Conservation (phyloP, 1,140 invertebrate species). For the Drosophila virilis region DNA sequence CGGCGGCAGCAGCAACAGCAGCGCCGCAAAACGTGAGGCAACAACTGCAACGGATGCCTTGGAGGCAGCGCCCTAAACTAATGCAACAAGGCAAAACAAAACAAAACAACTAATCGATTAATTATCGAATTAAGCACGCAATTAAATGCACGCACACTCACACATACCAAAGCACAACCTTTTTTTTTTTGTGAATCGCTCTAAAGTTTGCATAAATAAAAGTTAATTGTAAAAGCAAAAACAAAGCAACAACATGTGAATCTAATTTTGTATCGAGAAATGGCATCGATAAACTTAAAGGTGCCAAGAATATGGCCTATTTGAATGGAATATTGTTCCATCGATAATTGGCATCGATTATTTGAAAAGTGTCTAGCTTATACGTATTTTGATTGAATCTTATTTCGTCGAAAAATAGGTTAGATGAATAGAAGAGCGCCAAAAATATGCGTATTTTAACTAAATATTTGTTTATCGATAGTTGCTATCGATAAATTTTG, state of each 20-base stretch:
- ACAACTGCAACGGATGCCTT: conserved; percentile 1
- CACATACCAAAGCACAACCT: conserved; percentile 1
- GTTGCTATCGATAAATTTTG: no score
- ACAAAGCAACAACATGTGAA: conserved; percentile 18
- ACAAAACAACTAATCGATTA: conserved; percentile 8
- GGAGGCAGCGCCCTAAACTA: conserved; percentile 35
- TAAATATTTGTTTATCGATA: no score
- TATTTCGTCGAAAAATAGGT: no score
- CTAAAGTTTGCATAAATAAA: conserved; percentile 26
- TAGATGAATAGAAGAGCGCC: no score
- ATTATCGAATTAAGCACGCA: conserved; percentile 44
- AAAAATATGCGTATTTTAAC: no score
- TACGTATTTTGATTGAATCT: no score
- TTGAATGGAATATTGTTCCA: not conserved
- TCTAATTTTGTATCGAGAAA: conserved; percentile 4
- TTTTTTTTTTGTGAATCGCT: conserved; percentile 33
- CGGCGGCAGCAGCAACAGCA: conserved; percentile 29
- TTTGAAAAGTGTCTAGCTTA: no score
- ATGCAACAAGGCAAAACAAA: not conserved
- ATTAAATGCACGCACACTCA: conserved; percentile 15
- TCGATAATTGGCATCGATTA: not conserved
- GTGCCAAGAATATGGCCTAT: not conserved
- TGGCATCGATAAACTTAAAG: not conserved
- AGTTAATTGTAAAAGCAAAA: conserved; percentile 32
- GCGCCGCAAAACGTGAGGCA: conserved; percentile 35